Evolutionary conservation across 2,888 invertebrate genomes (phyloP).

Genomic region (Bibio marci): DNA sequence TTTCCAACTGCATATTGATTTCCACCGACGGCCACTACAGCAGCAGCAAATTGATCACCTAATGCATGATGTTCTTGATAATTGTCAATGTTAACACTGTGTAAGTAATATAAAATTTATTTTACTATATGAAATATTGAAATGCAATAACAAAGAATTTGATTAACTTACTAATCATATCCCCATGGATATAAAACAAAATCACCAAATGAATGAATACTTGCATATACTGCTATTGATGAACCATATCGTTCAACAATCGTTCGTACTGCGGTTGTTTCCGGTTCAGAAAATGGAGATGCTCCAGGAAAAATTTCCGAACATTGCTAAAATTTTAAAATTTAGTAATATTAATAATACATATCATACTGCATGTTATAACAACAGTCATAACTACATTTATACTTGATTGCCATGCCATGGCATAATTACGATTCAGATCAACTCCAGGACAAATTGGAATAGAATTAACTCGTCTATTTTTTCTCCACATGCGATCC

Average conservation of each 20-base stretch:
- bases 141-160: too few relatives aligned
- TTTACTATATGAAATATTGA: too few relatives aligned
- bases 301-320: constrained; percentile 38
- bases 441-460: constrained; percentile 42
- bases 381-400: too few relatives aligned
- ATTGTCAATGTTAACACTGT: background rate
- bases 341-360: too few relatives aligned
- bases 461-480: constrained; percentile 31
- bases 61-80: constrained; percentile 1
- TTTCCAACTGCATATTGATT: constrained; percentile 32
- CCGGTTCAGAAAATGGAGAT: constrained; percentile 44
- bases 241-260: constrained; percentile 30
- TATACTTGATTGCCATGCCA: background rate
- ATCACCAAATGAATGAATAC: constrained; percentile 54
- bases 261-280: constrained; percentile 38
- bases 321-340: constrained; percentile 37
- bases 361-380: too few relatives aligned
- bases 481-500: constrained; percentile 49
- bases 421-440: constrained; percentile 43
- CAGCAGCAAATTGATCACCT: constrained; percentile 15
- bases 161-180: constrained; percentile 18
- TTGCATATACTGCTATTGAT: constrained; percentile 39
- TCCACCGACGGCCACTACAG: constrained; percentile 22
- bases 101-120: too few relatives aligned
- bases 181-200: constrained; percentile 46